phyloP scores from a whole-genome alignment of 2,888 invertebrate species.

The Horisme vitalbata region DNA sequence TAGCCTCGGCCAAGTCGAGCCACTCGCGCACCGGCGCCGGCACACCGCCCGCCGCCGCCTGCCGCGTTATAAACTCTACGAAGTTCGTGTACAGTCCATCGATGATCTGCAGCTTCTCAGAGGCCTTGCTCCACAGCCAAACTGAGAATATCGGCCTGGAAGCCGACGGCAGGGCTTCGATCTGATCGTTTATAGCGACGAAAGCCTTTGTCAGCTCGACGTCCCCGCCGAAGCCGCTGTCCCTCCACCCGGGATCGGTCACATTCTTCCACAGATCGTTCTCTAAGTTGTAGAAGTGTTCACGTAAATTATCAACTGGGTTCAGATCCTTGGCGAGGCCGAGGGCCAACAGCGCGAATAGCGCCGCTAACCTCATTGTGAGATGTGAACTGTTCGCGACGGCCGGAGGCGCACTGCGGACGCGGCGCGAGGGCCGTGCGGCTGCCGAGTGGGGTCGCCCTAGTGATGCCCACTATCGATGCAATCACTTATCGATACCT shows the following conservation, averaged over 20 bases:
- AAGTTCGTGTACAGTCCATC: slow-evolving; percentile 87
- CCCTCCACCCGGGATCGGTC: slow-evolving; percentile 61
- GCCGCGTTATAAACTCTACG: slow-evolving; percentile 81
- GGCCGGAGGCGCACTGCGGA: slow-evolving; percentile 58
- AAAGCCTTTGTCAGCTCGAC: slow-evolving; percentile 83
- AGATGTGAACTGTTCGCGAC: slow-evolving; percentile 44
- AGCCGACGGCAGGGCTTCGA: slow-evolving; percentile 61
- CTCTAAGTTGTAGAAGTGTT: slow-evolving; percentile 83
- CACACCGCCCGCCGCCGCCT: slow-evolving; percentile 60
- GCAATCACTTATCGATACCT: slow-evolving; percentile 29
- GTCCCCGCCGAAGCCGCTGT: slow-evolving; percentile 72
- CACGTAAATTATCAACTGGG: slow-evolving; percentile 83
- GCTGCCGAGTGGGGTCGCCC: slow-evolving; percentile 53
- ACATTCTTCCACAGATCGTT: slow-evolving; percentile 74
- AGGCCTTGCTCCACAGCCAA: slow-evolving; percentile 86
- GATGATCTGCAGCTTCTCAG: slow-evolving; percentile 84
- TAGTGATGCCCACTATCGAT: slow-evolving; percentile 49
- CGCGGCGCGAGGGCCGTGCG: slow-evolving; percentile 34
- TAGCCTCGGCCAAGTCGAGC: slow-evolving; percentile 85
- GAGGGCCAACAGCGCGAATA: slow-evolving; percentile 55
- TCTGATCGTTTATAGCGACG: slow-evolving; percentile 77
- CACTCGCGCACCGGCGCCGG: slow-evolving; percentile 70
- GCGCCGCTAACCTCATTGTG: slow-evolving; percentile 64
- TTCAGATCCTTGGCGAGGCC: slow-evolving; percentile 57
- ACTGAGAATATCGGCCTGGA: slow-evolving; percentile 57